These are phyloP conservation scores for Porites divaricata DNA, from an alignment of 92 coral and sea anemone genomes.

Conservation along the genomic window DNA sequence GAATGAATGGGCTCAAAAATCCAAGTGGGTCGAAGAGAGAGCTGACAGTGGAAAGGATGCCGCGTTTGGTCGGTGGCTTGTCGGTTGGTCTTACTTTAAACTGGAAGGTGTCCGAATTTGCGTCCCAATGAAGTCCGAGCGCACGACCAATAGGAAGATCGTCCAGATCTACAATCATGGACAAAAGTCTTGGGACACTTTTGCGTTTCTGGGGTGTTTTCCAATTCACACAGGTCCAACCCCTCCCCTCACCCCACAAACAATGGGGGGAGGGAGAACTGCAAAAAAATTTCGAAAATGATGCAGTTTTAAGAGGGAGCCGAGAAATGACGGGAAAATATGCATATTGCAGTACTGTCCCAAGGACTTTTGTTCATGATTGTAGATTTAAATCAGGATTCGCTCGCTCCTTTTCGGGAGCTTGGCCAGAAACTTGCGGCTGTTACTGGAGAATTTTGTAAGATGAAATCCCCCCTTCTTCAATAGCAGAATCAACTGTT, in stretches of 20 bases:
- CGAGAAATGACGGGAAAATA: too few species aligned
- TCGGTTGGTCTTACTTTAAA: constrained; percentile 9
- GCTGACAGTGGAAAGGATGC: constrained; percentile 28
- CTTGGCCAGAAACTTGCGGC: constrained; percentile 18
- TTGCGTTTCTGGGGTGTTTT: too few species aligned
- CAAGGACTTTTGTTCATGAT: too few species aligned
- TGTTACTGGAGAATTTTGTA: constrained; percentile 32
- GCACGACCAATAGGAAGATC: constrained; percentile 22
- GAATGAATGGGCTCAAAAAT: constrained; percentile 1
- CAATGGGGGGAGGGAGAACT: too few species aligned
- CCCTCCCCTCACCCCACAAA: too few species aligned
- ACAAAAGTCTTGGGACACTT: too few species aligned
- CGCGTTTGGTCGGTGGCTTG: constrained; percentile 34
- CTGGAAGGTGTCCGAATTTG: constrained; percentile 39
- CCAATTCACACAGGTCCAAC: too few species aligned
- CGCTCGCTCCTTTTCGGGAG: constrained; percentile 26
- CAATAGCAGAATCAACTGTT: constrained; percentile 19
- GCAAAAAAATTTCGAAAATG: too few species aligned
- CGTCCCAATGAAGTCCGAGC: constrained; percentile 27
- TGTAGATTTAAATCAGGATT: constrained; percentile 20
- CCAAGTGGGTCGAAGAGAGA: constrained; percentile 47
- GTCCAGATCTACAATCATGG: constrained; percentile 38
- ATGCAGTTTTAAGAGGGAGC: too few species aligned
- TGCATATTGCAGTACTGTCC: too few species aligned
- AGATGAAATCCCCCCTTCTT: constrained; percentile 45